These are phyloP conservation scores for Euglossa dilemma DNA, from an alignment of 1,140 invertebrate species.

Conservation along the genomic window DNA sequence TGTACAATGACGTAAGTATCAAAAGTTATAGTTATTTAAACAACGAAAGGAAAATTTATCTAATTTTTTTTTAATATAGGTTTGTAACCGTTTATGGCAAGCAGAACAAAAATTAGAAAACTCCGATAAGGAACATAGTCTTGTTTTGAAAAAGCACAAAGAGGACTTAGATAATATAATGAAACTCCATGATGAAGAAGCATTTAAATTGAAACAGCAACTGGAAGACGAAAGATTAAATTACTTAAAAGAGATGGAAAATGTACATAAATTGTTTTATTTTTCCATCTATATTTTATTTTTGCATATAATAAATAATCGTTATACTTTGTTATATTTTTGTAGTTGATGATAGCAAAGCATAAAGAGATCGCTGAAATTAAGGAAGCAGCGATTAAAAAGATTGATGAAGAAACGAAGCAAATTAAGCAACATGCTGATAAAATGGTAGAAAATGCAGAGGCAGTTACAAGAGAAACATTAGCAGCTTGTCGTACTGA, in stretches of 20 bases:
- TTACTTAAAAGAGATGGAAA: slow-evolving; percentile 69
- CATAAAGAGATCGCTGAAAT: slow-evolving; percentile 73
- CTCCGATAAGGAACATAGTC: slow-evolving; percentile 55
- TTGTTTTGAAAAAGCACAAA: slow-evolving; percentile 62
- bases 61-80: slow-evolving; percentile 48
- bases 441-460: slow-evolving; percentile 75
- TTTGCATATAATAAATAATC: not conserved
- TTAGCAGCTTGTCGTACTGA: slow-evolving; percentile 75
- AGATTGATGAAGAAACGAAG: slow-evolving; percentile 72
- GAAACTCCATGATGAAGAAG: slow-evolving; percentile 65
- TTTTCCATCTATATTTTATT: not conserved
- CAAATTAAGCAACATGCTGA: slow-evolving; percentile 71
- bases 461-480: slow-evolving; percentile 74
- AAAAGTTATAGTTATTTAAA: not conserved
- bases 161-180: slow-evolving; percentile 68
- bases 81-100: slow-evolving; percentile 54
- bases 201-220: slow-evolving; percentile 64
- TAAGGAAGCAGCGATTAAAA: slow-evolving; percentile 65
- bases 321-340: not conserved
- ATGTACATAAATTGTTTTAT: slow-evolving; percentile 59
- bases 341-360: slow-evolving; percentile 64
- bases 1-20: slow-evolving; percentile 67
- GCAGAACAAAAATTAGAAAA: slow-evolving; percentile 65
- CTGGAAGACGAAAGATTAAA: slow-evolving; percentile 62
- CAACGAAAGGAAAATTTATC: not conserved